phyloP scores from a whole-genome alignment of 2,888 invertebrate genomes.

The Prenolepis imparis region DNA sequence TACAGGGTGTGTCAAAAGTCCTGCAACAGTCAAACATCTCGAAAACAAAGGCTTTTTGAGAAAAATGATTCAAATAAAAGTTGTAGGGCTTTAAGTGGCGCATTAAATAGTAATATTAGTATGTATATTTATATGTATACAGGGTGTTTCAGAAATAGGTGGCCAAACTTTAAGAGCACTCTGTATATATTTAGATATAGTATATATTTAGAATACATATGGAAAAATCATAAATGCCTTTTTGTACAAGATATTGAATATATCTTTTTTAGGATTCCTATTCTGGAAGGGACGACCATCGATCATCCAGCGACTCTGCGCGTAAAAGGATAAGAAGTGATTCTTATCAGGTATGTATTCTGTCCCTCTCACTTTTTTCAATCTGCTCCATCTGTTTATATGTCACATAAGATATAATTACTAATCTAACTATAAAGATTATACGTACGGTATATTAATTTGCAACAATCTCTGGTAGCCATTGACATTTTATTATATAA shows the following conservation, averaged over 20 bases:
- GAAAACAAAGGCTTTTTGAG: no score
- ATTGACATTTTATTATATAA: conserved; percentile 35
- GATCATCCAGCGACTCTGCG: conserved; percentile 82
- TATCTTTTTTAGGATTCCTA: conserved; percentile 80
- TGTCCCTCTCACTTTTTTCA: not conserved
- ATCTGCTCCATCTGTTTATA: not conserved
- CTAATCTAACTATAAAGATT: conserved; percentile 17
- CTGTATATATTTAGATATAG: no score
- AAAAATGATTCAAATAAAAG: no score
- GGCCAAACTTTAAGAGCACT: no score
- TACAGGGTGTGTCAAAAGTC: no score
- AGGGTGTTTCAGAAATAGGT: no score
- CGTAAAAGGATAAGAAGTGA: conserved; percentile 83
- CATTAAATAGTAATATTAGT: no score
- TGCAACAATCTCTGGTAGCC: conserved; percentile 44
- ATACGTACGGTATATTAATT: conserved; percentile 54
- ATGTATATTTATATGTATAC: no score
- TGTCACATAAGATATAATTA: conserved; percentile 31
- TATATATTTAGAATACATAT: no score
- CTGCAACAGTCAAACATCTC: no score
- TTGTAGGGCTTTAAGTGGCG: no score
- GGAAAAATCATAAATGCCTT: not conserved
- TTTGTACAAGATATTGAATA: not conserved
- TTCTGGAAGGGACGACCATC: conserved; percentile 83
- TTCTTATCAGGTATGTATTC: conserved; percentile 83